A percentile compares a stretch with the other conserved stretches of the same genome.
Evolutionary conservation across 2,888 invertebrate genomes (phyloP).

Genomic region (Cloeon dipterum): DNA sequence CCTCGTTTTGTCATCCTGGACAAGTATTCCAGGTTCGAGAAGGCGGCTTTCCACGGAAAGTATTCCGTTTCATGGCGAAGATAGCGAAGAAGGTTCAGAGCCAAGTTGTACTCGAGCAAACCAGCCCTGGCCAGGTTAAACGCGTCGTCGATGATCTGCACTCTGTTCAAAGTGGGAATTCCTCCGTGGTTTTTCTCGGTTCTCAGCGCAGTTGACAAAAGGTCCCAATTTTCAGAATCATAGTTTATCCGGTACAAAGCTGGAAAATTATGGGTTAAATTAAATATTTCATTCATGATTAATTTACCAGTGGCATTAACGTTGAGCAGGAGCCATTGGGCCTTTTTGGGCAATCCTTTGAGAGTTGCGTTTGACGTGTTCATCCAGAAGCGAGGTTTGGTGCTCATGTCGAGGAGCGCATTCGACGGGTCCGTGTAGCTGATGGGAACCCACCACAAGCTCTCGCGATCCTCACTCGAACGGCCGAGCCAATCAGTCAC

Average conservation of each 20-base stretch:
- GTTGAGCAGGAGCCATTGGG: slow-evolving; percentile 51
- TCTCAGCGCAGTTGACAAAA: slow-evolving; percentile 26
- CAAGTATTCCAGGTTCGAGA: slow-evolving; percentile 51
- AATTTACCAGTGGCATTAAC: slow-evolving; percentile 49
- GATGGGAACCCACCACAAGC: slow-evolving; percentile 25
- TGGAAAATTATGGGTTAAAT: slow-evolving; percentile 11
- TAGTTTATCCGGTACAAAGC: slow-evolving; percentile 53
- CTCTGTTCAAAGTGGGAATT: slow-evolving; percentile 57
- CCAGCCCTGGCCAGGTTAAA: slow-evolving; percentile 56
- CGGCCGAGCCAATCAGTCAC: background rate
- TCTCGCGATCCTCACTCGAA: background rate
- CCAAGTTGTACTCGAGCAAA: slow-evolving; percentile 38
- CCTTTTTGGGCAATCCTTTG: slow-evolving; percentile 15
- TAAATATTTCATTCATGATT: too few relatives aligned
- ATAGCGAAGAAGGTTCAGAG: slow-evolving; percentile 60
- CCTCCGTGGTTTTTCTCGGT: slow-evolving; percentile 8
- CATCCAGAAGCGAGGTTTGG: slow-evolving; percentile 25
- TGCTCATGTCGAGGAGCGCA: slow-evolving; percentile 15
- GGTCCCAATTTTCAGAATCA: slow-evolving; percentile 40
- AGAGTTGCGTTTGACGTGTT: slow-evolving; percentile 12
- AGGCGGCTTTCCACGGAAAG: slow-evolving; percentile 69
- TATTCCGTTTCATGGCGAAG: slow-evolving; percentile 54
- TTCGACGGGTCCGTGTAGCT: slow-evolving; percentile 17
- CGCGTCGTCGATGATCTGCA: slow-evolving; percentile 74
- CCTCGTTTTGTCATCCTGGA: slow-evolving; percentile 56